Base-by-base conservation (phyloP, 2,113 vertebrate genomes). In the Elgaria multicarinata region DNA sequence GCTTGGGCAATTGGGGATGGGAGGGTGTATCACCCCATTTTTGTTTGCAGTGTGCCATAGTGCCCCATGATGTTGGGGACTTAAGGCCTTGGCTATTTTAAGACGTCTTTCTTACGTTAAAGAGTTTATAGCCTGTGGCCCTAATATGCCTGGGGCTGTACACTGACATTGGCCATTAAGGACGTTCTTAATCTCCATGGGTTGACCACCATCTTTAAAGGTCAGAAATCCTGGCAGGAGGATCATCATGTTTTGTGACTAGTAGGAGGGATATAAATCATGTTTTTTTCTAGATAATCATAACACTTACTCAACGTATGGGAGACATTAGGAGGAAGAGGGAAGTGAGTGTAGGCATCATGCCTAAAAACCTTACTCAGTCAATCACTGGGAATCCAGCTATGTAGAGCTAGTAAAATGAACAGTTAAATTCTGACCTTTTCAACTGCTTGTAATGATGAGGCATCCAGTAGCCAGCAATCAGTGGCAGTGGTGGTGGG, bases 391-490 rank as follows among this genome's bases (percentile, higher is more conserved):
- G 79, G 75, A 44, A 39, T 75, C 92, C 84, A 50, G 64, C 0
- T 0, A 2, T 3, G 16, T 67, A 44, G 22, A 4, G 26, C 58
- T 8, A 3, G 53, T 80, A 86, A 92, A 91, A 92, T 72, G 79
- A 90, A 39, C 12, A 71, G 93, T 55, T 26, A 22, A 86, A 85
- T 90, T 85, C 78, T 87, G 58, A 92, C 76, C 90, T n/a, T 50
- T 93, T 83, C 92, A 94, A 83, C 90, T 93, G 93, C 90, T 91
- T 20, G 64, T 33, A 85, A 91, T 91, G 89, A 74, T 69, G 6
- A 26, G 86, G 89, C 89, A 58, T 88, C 87, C 81, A 83, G 86
- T 94, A 87, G 90, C 10, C 8, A 20, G 46, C 3, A 4, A 58
- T 0, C 53, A 5, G 20, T 58, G 9, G 16, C n/a, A n/a, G n/a